Base-by-base conservation (phyloP, 2,888 invertebrate species). In the Leptopilina drosophilae region DNA sequence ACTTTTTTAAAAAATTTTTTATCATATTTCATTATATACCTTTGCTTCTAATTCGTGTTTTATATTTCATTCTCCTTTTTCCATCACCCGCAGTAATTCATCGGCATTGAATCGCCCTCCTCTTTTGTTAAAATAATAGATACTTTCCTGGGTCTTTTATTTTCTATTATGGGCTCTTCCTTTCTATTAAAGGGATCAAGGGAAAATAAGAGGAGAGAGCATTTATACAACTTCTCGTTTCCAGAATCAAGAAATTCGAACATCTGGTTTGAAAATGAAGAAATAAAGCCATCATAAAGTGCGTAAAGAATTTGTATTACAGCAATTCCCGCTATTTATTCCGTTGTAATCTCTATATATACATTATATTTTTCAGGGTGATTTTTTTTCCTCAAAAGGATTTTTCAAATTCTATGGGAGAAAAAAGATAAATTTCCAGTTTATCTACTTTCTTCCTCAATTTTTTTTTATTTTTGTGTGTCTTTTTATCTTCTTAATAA, bases 191-290 rank as follows among this genome's bases (percentile, higher is more conserved):
- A 49, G 49, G 12, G 49, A 49, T 49, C 49, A 49, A 20, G 49
- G 12, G 49, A 9, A 46, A 9, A 46, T 46, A n/a, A 15, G 15
- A n/a, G 15, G 33, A 33, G 33, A 33, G 33, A 33, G 33, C 33
- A 33, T 33, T 33, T 33, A 33, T 33, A 33, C 33, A 33, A 33
- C 33, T 33, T 33, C 15, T 62, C 15, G 15, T 15, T 62, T 62
- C 20, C 15, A 20, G 62, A 20, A 15, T 62, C 49, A 53, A 33
- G 56, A 33, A 73, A 73, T 56, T 42, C 14, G 53, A 73, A 73
- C 73, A 73, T 73, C 56, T 73, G 73, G 53, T 5, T 12, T 11
- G 73, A 56, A 73, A 73, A 56, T 73, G 73, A 73, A 73, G 73
- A 73, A 73, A 73, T 73, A 73, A 73, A 33, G 7, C 73, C 53